Base-by-base conservation (phyloP, 2,797 vertebrate genomes). In the Otus scops region DNA sequence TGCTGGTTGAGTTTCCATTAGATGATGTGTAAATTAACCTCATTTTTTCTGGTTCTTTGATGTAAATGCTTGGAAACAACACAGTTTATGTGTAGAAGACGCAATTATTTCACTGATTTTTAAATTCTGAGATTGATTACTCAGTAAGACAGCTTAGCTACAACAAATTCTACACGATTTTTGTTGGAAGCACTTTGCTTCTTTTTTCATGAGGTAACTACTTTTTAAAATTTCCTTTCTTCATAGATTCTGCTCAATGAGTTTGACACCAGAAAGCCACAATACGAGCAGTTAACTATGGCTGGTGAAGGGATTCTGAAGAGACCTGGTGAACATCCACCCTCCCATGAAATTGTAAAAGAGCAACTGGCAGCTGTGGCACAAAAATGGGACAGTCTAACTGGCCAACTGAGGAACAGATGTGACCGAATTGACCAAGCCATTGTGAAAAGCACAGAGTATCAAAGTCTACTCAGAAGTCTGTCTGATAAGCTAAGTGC, bases 161-260 rank as follows among this genome's bases (percentile, higher is more conserved):
- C n/a, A 60, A 54, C 7, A 83, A 43, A 78, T 82, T 59, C 43
- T 39, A 18, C 19, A 4, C 53, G 1, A 56, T 30, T 84, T 85
- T 77, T 78, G 21, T 78, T 41, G 80, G 45, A 63, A 88, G 22
- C 47, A 39, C 26, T 78, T 91, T 24, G n/a, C 69, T 70, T 9
- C 19, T 8, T 59, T 82, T 89, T 69, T 47, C 11, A 14, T 57
- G 1, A 80, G 41, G 9, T 89, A 60, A 94, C 61, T 39, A 32
- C 8, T 65, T 94, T 60, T 79, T n/a, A n/a, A 81, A 77, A 51
- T 79, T 69, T 70, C 17, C 23, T 54, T 82, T 74, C 6, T 57
- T 83, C 45, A 45, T 96, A 99, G 99, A 99, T 99, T 96, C 98
- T 99, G 54, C 98, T 99, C 54, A 99, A 99, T 93, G 99, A 99